Percentiles rank a stretch among this genome's conserved stretches.
Conservation (phyloP, 2,888 invertebrate species). For the Nomada ferruginata region DNA sequence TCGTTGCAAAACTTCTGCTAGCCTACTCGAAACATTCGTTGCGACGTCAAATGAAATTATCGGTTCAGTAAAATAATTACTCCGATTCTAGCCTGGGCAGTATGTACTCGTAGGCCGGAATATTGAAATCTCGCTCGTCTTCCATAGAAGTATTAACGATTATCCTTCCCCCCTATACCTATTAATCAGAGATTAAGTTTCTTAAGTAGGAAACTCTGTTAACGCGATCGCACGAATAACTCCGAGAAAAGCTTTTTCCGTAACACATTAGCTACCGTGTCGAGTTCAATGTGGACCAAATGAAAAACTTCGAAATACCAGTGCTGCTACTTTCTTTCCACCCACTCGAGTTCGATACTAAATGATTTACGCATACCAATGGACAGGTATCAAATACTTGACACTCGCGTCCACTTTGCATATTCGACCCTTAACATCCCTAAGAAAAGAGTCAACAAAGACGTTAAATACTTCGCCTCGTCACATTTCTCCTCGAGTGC, state of each 20-base stretch:
- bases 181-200: constrained; percentile 1
- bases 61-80: not conserved
- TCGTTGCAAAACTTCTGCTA: not conserved
- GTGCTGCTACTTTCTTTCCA: not conserved
- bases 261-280: no score
- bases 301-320: not conserved
- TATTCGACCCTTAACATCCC: not conserved
- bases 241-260: not conserved
- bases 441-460: not conserved
- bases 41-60: constrained; percentile 12
- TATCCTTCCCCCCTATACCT: not conserved
- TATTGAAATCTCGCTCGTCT: not conserved
- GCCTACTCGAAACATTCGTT: not conserved
- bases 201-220: not conserved
- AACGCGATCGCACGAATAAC: not conserved
- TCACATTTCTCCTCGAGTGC: constrained; percentile 15
- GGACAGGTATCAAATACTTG: constrained; percentile 14
- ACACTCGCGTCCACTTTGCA: not conserved
- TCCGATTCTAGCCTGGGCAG: not conserved
- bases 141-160: not conserved
- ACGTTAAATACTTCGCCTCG: constrained; percentile 5
- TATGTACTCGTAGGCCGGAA: not conserved
- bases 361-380: not conserved
- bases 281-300: no score
- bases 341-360: not conserved